phyloP scores from a whole-genome alignment of 2,797 vertebrate species.

The Acanthurus lineatus region DNA sequence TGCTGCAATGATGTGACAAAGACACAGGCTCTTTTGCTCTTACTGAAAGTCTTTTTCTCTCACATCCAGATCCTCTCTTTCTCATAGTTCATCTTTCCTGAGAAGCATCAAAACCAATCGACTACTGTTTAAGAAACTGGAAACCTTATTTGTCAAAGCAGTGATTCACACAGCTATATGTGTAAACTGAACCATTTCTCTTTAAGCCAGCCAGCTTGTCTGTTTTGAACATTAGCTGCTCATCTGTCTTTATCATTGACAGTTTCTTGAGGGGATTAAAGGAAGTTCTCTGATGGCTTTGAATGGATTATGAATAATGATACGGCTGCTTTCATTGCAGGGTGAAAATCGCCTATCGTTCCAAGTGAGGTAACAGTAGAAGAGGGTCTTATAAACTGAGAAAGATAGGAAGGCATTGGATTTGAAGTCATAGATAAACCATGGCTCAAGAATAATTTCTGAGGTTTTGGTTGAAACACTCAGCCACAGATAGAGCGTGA shows the following conservation, averaged over 20 bases:
- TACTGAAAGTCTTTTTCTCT: neutral
- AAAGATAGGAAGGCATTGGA: slow-evolving; percentile 27
- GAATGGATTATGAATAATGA: slow-evolving; percentile 41
- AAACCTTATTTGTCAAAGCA: slow-evolving; percentile 5
- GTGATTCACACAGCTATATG: slow-evolving; percentile 17
- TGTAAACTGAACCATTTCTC: slow-evolving; percentile 38
- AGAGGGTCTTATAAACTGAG: slow-evolving; percentile 22
- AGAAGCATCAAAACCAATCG: slow-evolving; percentile 27
- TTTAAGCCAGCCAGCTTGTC: slow-evolving; percentile 11
- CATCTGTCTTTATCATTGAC: slow-evolving; percentile 38
- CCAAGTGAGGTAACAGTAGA: slow-evolving; percentile 31
- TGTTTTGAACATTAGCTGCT: slow-evolving; percentile 54
- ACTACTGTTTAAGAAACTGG: neutral
- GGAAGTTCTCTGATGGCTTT: slow-evolving; percentile 33
- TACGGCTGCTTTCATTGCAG: slow-evolving; percentile 21
- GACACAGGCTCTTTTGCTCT: slow-evolving; percentile 10
- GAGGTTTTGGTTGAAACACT: slow-evolving; percentile 28
- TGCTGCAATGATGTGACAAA: slow-evolving; percentile 48
- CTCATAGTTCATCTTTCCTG: slow-evolving; percentile 19
- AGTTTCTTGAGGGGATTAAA: slow-evolving; percentile 32
- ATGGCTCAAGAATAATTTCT: slow-evolving; percentile 19
- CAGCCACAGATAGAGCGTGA: slow-evolving; percentile 43
- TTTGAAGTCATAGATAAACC: slow-evolving; percentile 17
- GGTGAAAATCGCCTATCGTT: slow-evolving; percentile 20
- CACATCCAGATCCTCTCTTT: neutral